Evolutionary conservation across 2,797 vertebrate species (phyloP).

Genomic region (Odontamblyopus lacepedii): DNA sequence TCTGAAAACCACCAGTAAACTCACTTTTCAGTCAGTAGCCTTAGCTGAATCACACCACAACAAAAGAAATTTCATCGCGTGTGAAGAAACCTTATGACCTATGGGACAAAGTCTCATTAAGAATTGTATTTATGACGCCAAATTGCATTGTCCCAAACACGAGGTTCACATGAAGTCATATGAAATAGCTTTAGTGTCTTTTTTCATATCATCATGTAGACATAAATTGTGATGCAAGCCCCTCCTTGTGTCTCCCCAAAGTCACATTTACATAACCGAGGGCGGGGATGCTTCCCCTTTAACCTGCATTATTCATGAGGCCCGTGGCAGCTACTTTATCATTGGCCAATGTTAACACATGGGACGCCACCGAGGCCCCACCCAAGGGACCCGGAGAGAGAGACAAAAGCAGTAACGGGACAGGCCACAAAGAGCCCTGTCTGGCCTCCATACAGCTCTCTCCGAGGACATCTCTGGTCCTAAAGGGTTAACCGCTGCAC

Average conservation of each 20-base stretch:
- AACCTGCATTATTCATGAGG: constrained; percentile 79
- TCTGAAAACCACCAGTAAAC: too few relatives aligned
- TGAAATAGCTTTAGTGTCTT: neutral
- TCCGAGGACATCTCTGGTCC: constrained; percentile 59
- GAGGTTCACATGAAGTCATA: neutral
- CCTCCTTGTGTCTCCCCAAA: constrained; percentile 38
- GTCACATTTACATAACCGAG: constrained; percentile 74
- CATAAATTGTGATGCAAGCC: constrained; percentile 6
- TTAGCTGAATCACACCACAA: neutral
- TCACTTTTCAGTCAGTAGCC: neutral
- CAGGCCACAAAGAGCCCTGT: constrained; percentile 62
- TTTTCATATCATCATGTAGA: neutral
- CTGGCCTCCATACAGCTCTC: constrained; percentile 52
- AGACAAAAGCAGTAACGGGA: constrained; percentile 72
- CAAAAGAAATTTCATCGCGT: neutral
- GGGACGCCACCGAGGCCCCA: constrained; percentile 61
- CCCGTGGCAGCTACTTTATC: constrained; percentile 75
- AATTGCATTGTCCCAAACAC: neutral
- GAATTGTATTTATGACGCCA: neutral
- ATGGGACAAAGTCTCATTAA: neutral
- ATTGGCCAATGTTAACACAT: constrained; percentile 71
- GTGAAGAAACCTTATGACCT: too few relatives aligned
- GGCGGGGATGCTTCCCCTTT: constrained; percentile 51
- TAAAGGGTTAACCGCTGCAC: constrained; percentile 36
- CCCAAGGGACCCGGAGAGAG: constrained; percentile 63